phyloP scores from a whole-genome alignment of 2,113 vertebrate genomes.

The Hyperopisus bebe region DNA sequence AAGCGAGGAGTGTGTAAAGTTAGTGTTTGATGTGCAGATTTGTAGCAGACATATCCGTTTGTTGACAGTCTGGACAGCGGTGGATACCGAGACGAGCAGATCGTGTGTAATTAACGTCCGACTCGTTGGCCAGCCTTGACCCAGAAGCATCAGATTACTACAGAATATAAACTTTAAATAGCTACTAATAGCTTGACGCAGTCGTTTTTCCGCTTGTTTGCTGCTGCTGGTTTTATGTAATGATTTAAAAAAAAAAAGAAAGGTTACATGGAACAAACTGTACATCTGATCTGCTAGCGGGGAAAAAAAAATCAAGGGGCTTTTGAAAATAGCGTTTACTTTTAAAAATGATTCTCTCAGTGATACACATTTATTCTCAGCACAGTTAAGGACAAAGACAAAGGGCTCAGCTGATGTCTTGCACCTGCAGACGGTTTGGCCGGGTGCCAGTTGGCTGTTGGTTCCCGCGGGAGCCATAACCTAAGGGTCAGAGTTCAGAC shows the following conservation, averaged over 20 bases:
- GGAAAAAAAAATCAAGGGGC: not conserved
- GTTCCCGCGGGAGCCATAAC: not conserved
- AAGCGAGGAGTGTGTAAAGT: not conserved
- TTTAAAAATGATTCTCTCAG: slow-evolving; percentile 23
- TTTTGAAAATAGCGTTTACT: slow-evolving; percentile 49
- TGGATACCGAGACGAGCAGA: not conserved
- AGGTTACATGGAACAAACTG: not conserved
- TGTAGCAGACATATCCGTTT: not conserved
- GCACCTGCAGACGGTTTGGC: not conserved
- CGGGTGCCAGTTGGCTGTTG: not conserved
- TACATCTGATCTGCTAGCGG: not conserved
- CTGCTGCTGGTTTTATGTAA: not conserved
- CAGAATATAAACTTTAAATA: not conserved
- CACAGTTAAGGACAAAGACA: slow-evolving; percentile 15
- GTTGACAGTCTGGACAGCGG: not conserved
- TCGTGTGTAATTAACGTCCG: not conserved
- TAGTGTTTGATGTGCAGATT: not conserved
- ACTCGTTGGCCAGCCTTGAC: not conserved
- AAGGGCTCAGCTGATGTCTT: not conserved
- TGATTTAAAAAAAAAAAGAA: not conserved
- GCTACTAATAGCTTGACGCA: not conserved
- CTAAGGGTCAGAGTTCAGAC: slow-evolving; percentile 3
- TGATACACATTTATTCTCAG: slow-evolving; percentile 20
- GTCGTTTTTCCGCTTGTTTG: not conserved
- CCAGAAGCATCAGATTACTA: not conserved